Evolutionary conservation across 2,888 invertebrate genomes (phyloP), one percentile per base, ranked within the genome.

Genomic region (Erebia palarica): DNA sequence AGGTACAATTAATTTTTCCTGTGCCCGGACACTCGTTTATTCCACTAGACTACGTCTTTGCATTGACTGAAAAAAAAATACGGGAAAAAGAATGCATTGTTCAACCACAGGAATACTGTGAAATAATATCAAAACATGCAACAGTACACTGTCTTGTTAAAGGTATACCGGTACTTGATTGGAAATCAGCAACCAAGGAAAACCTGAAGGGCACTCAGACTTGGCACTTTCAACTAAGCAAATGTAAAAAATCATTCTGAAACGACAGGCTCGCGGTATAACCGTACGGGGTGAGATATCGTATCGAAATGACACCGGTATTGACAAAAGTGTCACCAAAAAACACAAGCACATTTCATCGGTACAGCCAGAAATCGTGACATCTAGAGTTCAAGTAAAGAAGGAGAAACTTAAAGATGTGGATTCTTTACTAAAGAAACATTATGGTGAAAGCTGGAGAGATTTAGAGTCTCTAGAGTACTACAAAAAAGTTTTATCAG

Each of bases 381-480:
- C 49, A 14, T 49, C 49, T 49, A 49, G 47, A 65, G 44, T 58
- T n/a, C 65, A 65, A 14, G 66, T 66, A 57, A 66, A 57, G 57
- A 57, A 16, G 16, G 66, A 57, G 36, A 57, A 66, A 66, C 55
- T 55, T 44, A 66, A 36, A 66, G 44, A 66, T 55, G 66, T 66
- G 55, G 66, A 57, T 57, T 66, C 21, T 49, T 27, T 64, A 64
- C 21, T 65, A 65, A 65, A 65, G 53, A 65, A 65, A 65, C 51
- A 65, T 27, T 65, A 65, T 51, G 53, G 53, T 65, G 64, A 53
- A 65, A 65, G 64, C 64, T 51, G 64, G 64, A 53, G 64, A 51
- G 53, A 51, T 65, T 49, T 27, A 53, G 49, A 64, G 49, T 65
- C 64, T 49, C 27, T 58, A 58, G 58, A 58, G 27, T 64, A 64